These are phyloP conservation scores for Tricholaema leucomelas DNA, from an alignment of 2,113 vertebrate species.

Conservation along the genomic window DNA sequence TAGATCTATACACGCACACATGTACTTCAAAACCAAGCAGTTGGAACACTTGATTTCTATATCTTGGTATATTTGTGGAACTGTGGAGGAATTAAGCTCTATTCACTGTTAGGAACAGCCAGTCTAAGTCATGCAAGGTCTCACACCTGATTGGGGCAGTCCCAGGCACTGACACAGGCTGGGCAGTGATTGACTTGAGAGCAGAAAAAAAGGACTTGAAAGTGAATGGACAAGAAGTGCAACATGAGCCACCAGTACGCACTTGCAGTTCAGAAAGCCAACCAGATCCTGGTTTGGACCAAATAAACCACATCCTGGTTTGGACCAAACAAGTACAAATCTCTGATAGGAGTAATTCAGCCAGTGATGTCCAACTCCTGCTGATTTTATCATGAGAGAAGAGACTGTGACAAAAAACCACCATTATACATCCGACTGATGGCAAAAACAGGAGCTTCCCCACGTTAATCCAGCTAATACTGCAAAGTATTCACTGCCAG, in stretches of 20 bases:
- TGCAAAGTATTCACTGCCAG: background rate
- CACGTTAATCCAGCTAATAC: background rate
- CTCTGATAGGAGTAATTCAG: background rate
- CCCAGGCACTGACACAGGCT: no score
- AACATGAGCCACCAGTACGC: no score
- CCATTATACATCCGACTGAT: background rate
- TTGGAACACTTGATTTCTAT: background rate
- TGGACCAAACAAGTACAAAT: background rate
- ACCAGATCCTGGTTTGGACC: no score
- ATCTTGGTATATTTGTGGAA: background rate
- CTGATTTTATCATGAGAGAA: background rate
- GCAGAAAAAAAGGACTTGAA: no score
- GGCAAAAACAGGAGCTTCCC: background rate
- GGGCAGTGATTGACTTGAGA: no score
- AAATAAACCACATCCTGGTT: no score
- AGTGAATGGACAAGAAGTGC: no score
- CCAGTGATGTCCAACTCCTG: background rate
- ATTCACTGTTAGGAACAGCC: background rate
- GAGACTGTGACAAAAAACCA: background rate
- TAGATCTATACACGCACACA: accelerated
- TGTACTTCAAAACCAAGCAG: background rate
- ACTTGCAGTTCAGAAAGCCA: no score
- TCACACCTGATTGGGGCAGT: no score
- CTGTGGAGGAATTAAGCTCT: background rate
- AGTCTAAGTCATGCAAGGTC: background rate